phyloP scores from a whole-genome alignment of 92 coral and sea anemone species.

The Epizoanthus fatuus region DNA sequence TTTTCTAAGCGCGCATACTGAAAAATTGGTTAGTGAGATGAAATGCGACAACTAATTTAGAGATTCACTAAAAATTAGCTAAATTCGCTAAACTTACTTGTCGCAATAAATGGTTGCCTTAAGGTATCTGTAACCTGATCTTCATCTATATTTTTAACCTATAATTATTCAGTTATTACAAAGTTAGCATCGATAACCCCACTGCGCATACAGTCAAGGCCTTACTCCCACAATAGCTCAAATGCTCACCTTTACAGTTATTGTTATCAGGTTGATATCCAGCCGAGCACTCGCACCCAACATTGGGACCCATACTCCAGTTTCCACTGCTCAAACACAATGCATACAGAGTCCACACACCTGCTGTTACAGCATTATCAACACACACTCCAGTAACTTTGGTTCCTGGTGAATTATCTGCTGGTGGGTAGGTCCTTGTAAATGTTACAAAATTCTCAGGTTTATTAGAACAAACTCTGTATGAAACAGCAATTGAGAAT shows the following conservation, averaged over 20 bases:
- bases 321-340: conserved; percentile 18
- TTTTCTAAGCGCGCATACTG: no score
- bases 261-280: conserved; percentile 6
- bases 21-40: no score
- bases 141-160: no score
- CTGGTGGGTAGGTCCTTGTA: background rate
- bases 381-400: conserved; percentile 18
- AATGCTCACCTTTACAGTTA: background rate
- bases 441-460: conserved; percentile 17
- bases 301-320: conserved; percentile 16
- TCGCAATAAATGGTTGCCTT: no score
- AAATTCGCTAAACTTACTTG: no score
- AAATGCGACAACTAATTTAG: no score
- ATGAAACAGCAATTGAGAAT: conserved; percentile 33
- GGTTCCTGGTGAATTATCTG: background rate
- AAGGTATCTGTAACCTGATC: no score
- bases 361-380: background rate
- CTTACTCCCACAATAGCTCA: no score
- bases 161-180: no score
- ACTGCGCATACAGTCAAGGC: no score
- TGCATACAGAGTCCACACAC: background rate
- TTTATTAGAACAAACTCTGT: conserved; percentile 18
- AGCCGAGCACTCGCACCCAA: background rate
- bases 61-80: no score
- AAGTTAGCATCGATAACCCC: no score